A percentile compares a stretch with the other conserved stretches of the same genome.
Evolutionary conservation across 35 echinoderm and acorn worm genomes (phyloP).

Genomic region (Lytechinus pictus): DNA sequence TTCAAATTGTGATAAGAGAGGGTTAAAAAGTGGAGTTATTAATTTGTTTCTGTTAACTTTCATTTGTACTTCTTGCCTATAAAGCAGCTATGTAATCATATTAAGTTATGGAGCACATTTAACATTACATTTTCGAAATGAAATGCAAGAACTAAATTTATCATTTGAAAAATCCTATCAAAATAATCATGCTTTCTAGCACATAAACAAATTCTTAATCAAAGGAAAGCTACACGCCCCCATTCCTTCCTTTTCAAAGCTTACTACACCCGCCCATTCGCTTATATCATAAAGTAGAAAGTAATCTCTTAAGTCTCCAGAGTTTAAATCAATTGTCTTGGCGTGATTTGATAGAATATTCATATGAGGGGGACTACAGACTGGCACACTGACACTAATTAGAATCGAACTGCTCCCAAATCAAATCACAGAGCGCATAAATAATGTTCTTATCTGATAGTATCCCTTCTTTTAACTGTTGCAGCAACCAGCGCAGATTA

Average conservation of each 20-base stretch:
- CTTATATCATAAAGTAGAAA: neutral
- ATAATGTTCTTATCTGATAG: neutral
- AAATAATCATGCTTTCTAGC: neutral
- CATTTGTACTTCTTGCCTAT: no score
- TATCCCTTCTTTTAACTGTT: neutral
- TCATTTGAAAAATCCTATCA: neutral
- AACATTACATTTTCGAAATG: neutral
- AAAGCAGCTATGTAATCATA: no score
- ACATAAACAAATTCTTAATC: no score
- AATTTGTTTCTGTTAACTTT: no score
- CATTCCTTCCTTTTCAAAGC: neutral
- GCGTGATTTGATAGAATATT: constrained; percentile 49
- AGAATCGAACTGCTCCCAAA: constrained; percentile 45
- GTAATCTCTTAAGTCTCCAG: constrained; percentile 31
- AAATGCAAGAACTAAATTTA: neutral
- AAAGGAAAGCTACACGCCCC: neutral
- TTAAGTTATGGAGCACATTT: no score
- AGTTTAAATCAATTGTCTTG: constrained; percentile 55
- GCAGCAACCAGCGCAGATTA: neutral
- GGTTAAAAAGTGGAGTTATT: no score
- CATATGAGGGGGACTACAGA: neutral
- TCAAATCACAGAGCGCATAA: constrained; percentile 36
- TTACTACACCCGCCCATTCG: neutral
- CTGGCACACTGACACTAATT: constrained; percentile 21
- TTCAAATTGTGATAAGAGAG: no score